phyloP scores from a whole-genome alignment of 2,797 vertebrate species.

The Typhlichthys subterraneus region DNA sequence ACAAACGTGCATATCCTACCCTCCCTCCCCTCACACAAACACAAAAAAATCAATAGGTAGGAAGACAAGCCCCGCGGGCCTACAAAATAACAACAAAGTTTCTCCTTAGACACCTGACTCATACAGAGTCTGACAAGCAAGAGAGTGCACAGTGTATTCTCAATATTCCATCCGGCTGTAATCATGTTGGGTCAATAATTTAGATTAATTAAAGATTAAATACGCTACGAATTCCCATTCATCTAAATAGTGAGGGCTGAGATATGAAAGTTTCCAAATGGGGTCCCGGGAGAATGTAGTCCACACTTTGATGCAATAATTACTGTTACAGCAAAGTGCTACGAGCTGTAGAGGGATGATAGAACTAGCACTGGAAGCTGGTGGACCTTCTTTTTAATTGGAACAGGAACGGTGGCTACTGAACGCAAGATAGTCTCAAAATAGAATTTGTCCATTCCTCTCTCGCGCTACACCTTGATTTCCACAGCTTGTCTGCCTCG shows the following conservation, averaged over 20 bases:
- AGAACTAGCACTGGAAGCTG: constrained; percentile 50
- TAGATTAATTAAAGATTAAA: constrained; percentile 74
- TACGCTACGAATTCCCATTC: constrained; percentile 72
- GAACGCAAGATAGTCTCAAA: constrained; percentile 37
- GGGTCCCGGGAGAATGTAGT: constrained; percentile 63
- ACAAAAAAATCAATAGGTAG: constrained; percentile 18
- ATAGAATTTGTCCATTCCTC: constrained; percentile 33
- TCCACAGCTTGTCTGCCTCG: not conserved
- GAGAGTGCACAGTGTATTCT: constrained; percentile 19
- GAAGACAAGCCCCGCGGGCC: constrained; percentile 33
- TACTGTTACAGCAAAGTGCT: constrained; percentile 54
- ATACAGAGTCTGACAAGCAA: constrained; percentile 15
- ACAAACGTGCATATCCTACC: constrained; percentile 1
- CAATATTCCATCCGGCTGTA: constrained; percentile 38
- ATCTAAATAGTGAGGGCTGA: constrained; percentile 71
- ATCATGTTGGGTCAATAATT: constrained; percentile 47
- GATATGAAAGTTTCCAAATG: constrained; percentile 74
- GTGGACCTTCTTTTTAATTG: constrained; percentile 64
- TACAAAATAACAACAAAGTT: constrained; percentile 57
- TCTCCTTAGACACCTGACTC: constrained; percentile 42
- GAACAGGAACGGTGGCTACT: constrained; percentile 48
- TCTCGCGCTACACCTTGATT: constrained; percentile 22
- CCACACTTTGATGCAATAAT: constrained; percentile 79
- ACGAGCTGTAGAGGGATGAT: constrained; percentile 54
- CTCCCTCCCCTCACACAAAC: constrained; percentile 21